These are phyloP conservation scores for Propithecus coquereli DNA, from an alignment of 2,113 vertebrate species.

Conservation along the genomic window DNA sequence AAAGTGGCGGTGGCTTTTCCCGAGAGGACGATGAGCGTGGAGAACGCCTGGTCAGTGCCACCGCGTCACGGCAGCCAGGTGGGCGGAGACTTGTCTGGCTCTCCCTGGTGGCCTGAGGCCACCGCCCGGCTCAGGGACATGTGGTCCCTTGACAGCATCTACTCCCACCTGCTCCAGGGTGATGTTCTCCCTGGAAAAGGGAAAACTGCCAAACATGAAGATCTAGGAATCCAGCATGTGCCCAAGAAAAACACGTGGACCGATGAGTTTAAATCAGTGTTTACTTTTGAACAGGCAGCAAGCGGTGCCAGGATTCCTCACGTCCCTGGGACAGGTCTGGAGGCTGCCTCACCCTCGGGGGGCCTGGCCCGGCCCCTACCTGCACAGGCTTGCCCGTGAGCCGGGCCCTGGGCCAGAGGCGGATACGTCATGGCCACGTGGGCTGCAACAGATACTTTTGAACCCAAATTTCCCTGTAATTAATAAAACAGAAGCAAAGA, in stretches of 20 bases:
- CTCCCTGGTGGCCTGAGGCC: no score
- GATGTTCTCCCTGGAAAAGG: not conserved
- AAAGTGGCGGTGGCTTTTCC: no score
- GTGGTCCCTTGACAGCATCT: not conserved
- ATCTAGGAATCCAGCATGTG: not conserved
- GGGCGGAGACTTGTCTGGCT: no score
- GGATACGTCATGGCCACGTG: no score
- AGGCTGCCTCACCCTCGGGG: no score
- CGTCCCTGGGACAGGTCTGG: not conserved
- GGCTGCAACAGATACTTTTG: no score
- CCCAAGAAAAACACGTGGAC: not conserved
- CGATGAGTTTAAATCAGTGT: not conserved
- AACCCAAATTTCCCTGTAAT: not conserved
- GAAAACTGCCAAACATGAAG: not conserved
- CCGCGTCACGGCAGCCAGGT: no score
- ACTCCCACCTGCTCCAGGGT: not conserved
- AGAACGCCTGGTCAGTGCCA: no score
- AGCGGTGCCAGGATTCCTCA: not conserved
- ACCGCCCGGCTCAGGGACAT: not conserved
- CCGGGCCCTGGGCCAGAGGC: not conserved
- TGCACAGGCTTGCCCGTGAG: not conserved
- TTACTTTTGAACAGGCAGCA: not conserved
- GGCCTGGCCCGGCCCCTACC: not conserved
- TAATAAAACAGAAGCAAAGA: not conserved
- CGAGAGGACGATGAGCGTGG: no score